These are phyloP conservation scores for Tenebrosternarchus preto DNA, from an alignment of 2,113 vertebrate genomes.

Conservation along the genomic window DNA sequence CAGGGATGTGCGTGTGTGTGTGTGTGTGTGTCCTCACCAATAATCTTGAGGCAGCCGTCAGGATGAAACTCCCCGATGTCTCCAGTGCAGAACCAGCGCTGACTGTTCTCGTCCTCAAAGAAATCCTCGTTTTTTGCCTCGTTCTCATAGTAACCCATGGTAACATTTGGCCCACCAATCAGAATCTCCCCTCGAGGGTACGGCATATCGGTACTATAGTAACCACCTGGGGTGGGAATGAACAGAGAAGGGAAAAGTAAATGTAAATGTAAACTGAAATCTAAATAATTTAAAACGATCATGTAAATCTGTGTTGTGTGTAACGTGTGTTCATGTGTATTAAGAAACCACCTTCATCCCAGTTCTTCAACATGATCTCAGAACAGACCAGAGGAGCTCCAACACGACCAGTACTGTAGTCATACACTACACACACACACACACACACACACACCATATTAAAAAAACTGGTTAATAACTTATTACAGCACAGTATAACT, in stretches of 20 bases:
- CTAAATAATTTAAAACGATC: no score
- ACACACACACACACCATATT: no score
- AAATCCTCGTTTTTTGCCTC: slow-evolving; percentile 86
- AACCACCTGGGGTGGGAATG: slow-evolving; percentile 79
- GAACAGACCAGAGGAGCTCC: slow-evolving; percentile 95
- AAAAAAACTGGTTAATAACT: no score
- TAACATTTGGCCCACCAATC: slow-evolving; percentile 91
- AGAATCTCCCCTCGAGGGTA: slow-evolving; percentile 93
- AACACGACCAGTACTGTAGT: slow-evolving; percentile 93
- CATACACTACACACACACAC: slow-evolving; percentile 77
- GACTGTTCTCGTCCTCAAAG: slow-evolving; percentile 84
- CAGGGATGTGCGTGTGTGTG: no score
- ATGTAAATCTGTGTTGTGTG: no score
- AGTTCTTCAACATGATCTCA: slow-evolving; percentile 90
- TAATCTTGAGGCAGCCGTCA: slow-evolving; percentile 96
- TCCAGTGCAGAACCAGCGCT: slow-evolving; percentile 95
- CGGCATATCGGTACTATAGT: slow-evolving; percentile 90
- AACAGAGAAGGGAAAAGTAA: not conserved
- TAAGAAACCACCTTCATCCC: slow-evolving; percentile 88
- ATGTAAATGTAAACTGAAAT: no score
- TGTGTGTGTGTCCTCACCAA: slow-evolving; percentile 76
- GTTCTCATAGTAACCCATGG: slow-evolving; percentile 95
- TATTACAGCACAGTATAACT: not conserved
- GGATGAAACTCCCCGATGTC: slow-evolving; percentile 92
- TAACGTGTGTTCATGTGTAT: no score